A percentile compares a stretch with the other conserved stretches of the same genome.
These are phyloP conservation scores for Eutrigla gurnardus DNA, from an alignment of 2,797 vertebrate genomes.

Conservation along the genomic window DNA sequence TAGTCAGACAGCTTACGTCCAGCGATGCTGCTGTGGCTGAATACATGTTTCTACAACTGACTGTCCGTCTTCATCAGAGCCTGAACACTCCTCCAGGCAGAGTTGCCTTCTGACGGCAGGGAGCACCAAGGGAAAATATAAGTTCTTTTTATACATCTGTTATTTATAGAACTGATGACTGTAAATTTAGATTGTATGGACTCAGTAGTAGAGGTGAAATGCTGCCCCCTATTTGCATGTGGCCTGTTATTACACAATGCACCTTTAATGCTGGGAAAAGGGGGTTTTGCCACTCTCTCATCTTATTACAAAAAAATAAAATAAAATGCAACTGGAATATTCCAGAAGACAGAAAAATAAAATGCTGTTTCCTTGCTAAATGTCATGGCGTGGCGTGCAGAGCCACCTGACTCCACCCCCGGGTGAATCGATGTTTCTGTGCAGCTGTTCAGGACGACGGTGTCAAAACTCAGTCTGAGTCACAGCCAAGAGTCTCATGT, in stretches of 20 bases:
- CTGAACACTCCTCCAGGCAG: too few relatives aligned
- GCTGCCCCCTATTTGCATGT: not conserved
- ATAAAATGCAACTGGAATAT: not conserved
- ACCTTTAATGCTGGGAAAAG: not conserved
- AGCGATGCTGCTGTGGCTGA: too few relatives aligned
- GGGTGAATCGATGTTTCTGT: conserved; percentile 5
- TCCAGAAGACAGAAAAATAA: not conserved
- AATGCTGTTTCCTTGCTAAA: not conserved
- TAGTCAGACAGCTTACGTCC: too few relatives aligned
- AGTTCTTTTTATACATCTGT: too few relatives aligned
- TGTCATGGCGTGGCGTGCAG: not conserved
- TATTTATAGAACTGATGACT: too few relatives aligned
- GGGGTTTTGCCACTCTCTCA: not conserved
- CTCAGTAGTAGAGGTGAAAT: not conserved
- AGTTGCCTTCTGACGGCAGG: too few relatives aligned
- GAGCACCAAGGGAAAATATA: too few relatives aligned
- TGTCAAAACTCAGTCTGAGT: conserved; percentile 35
- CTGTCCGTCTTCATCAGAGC: too few relatives aligned
- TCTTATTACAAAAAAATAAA: too few relatives aligned
- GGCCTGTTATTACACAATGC: not conserved
- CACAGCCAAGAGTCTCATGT: conserved; percentile 27
- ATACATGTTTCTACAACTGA: too few relatives aligned
- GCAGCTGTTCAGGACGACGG: conserved; percentile 46
- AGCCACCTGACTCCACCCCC: conserved; percentile 3
- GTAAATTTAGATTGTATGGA: too few relatives aligned